Base-by-base conservation (phyloP, 2,888 invertebrate genomes). In the Archaeoteleia sp. region DNA sequence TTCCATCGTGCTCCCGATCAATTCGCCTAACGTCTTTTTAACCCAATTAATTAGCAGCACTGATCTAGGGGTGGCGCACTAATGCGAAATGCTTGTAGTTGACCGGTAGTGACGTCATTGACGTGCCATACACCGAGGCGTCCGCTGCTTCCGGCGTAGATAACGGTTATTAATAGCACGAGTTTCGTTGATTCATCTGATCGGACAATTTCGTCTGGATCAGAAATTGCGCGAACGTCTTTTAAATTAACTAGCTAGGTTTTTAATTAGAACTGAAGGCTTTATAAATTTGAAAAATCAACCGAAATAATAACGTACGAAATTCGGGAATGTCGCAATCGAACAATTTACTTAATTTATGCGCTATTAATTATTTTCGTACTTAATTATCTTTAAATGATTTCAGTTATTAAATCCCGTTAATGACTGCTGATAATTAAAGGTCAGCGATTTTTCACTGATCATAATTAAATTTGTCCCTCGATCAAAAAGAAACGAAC, bases 41-140 rank as follows among this genome's bases (percentile, higher is more conserved):
- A 84, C 75, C 79, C 80, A 81, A 84, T 84, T 82, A 85, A 83
- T 83, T 83, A 82, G 61, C 74, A 45, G 51, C 40, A 53, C 57
- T 58, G 49, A 54, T 49, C 62, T 53, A 46, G 66, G 65, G 62
- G 67, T 61, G 62, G 32, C 43, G 34, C 39, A 57, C 57, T 83
- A 83, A 85, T 85, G 84, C 82, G 84, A 85, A 84, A 85, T 82
- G 81, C 84, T 83, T 84, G 84, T 84, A 81, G 79, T 80, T 80
- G 78, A 78, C 79, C 79, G 78, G 80, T 74, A 80, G 76, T 84
- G 81, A 83, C 83, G 84, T 83, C 82, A 84, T 77, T 74, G 74
- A 68, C 72, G 74, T 73, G 73, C 74, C 78, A 74, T 71, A 45
- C 43, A 69, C 53, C 35, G 42, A 23, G 40, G 58, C 61, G 74